Evolutionary conservation across 2,888 invertebrate species (phyloP).

Genomic region (Sphecodes monilicornis): DNA sequence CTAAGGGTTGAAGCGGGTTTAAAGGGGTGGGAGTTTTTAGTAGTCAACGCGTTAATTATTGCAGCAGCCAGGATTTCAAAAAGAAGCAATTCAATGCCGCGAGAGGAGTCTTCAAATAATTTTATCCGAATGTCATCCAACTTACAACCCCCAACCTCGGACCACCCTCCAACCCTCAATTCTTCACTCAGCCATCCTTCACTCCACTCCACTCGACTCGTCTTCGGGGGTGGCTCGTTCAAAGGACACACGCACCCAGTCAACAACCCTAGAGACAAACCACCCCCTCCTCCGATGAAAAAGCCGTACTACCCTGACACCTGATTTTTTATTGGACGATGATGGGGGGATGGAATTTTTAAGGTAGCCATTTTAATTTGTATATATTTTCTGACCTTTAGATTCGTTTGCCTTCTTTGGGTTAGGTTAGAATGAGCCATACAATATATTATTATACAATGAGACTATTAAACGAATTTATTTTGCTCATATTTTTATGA

Average conservation of each 20-base stretch:
- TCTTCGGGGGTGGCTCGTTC: not conserved
- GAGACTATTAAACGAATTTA: too few relatives aligned
- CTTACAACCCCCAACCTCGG: not conserved
- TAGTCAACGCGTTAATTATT: not conserved
- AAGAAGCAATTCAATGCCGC: not conserved
- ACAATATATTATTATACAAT: too few relatives aligned
- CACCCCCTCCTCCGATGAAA: not conserved
- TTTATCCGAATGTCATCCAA: not conserved
- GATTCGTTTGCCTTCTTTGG: too few relatives aligned
- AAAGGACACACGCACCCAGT: conserved; percentile 4
- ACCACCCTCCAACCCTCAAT: not conserved
- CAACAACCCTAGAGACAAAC: not conserved
- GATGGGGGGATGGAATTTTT: not conserved
- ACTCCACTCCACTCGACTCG: not conserved
- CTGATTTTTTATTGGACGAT: not conserved
- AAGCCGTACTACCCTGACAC: not conserved
- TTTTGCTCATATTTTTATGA: too few relatives aligned
- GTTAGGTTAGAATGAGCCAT: too few relatives aligned
- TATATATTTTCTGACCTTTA: not conserved
- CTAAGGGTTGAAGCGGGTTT: not conserved
- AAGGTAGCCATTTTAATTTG: not conserved
- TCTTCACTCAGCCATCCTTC: conserved; percentile 13
- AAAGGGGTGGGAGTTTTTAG: not conserved
- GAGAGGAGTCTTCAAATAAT: not conserved
- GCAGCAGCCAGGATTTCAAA: not conserved